Evolutionary conservation across 2,113 vertebrate species (phyloP).

Genomic region (Dascyllus trimaculatus): DNA sequence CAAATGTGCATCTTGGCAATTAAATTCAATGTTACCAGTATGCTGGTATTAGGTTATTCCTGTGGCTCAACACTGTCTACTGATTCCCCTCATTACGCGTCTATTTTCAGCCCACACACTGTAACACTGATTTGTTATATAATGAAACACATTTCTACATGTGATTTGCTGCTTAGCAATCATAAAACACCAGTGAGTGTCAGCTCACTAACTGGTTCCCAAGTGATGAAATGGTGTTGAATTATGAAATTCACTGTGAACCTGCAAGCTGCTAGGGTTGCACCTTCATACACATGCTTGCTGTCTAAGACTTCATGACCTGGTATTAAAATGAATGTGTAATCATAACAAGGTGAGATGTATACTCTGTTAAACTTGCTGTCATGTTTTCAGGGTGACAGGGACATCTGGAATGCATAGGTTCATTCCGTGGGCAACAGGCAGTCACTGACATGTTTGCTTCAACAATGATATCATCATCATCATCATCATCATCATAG

Average conservation of each 20-base stretch:
- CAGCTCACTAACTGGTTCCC: slow-evolving; percentile 34
- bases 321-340: background rate
- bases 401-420: no score
- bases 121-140: slow-evolving; percentile 19
- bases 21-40: no score
- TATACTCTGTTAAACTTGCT: background rate
- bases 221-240: slow-evolving; percentile 9
- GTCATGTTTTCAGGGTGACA: background rate
- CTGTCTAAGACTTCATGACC: background rate
- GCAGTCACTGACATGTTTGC: background rate
- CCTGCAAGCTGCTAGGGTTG: slow-evolving; percentile 2
- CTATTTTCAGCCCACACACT: slow-evolving; percentile 15
- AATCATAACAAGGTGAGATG: background rate
- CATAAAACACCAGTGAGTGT: slow-evolving; percentile 30
- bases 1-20: no score
- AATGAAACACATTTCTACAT: slow-evolving; percentile 37
- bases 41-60: background rate
- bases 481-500: no score
- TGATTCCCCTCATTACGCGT: background rate
- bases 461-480: background rate
- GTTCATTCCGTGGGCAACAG: background rate
- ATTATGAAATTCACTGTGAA: slow-evolving; percentile 45
- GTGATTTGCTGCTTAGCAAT: slow-evolving; percentile 32
- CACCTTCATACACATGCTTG: background rate
- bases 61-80: background rate